Evolutionary conservation across 2,888 invertebrate species (phyloP), one percentile per base, ranked within the genome.

Genomic region (Metacarcinus magister): DNA sequence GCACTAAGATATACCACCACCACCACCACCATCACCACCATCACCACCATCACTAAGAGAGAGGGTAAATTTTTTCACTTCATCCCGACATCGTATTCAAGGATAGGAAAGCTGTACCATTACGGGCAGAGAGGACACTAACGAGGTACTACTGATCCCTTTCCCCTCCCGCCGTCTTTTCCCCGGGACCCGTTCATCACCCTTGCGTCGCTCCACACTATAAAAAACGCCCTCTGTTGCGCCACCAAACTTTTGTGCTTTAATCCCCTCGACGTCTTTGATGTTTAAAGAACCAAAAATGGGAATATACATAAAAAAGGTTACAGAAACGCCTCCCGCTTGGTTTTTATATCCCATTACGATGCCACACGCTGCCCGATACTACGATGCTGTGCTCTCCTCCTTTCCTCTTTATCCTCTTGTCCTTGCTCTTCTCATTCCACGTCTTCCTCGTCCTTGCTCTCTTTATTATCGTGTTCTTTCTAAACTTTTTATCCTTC

Each of bases 231-330:
- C 7, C 82, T 82, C 82, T 82, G 82, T 82, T 82, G 82, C 82
- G 82, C 82, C 82, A 82, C 82, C 82, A 82, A 82, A 82, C 82
- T 82, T 82, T 82, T 82, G 10, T 82, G 82, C 82, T 82, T 1
- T 32, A 32, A 82, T 82, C 32, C 13, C 82, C 32, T 39, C 82
- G 82, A 8, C 82, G 10, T 8, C 32, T 82, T 82, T 82, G 82
- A 82, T 32, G 82, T 82, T 32, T 32, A 82, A 82, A 32, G 82
- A 82, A 82, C 82, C 32, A 32, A 82, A 82, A 82, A 82, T 28
- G 32, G 82, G 82, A 28, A 82, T 32, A 82, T 82, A 82, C 32
- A 82, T 82, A 32, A 82, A 82, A 32, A 82, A 82, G 2, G 82
- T 82, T 82, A 82, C 16, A 82, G 32, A 82, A 32, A 82, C 82